Evolutionary conservation across 2,888 invertebrate species (phyloP).

Genomic region (Lordiphosa fenestrarum): DNA sequence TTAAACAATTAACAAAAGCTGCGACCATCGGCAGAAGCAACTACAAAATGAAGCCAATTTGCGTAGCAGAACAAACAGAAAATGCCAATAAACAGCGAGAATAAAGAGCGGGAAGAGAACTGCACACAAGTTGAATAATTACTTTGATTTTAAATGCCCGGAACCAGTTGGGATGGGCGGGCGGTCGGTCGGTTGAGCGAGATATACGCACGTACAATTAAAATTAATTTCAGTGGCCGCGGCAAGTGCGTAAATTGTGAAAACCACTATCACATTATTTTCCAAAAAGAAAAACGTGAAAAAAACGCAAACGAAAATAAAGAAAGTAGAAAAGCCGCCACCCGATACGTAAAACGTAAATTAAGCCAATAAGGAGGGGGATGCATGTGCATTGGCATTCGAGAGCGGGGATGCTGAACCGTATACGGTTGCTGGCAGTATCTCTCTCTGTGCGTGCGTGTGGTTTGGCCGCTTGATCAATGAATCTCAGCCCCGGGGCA

Average conservation of each 20-base stretch:
- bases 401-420: constrained; percentile 11
- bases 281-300: constrained; percentile 24
- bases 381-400: constrained; percentile 13
- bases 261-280: constrained; percentile 73
- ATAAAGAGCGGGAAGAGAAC: constrained; percentile 6
- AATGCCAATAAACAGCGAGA: constrained; percentile 33
- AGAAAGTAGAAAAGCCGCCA: constrained; percentile 22
- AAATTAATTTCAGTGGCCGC: constrained; percentile 64
- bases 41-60: constrained; percentile 63
- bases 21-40: constrained; percentile 43
- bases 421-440: constrained; percentile 12
- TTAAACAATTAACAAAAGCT: constrained; percentile 64
- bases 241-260: constrained; percentile 69
- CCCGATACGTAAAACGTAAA: constrained; percentile 62
- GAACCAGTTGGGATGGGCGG: constrained; percentile 18
- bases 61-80: constrained; percentile 28
- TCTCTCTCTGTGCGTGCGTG: constrained; percentile 8
- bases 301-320: constrained; percentile 25
- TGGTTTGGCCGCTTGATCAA: constrained; percentile 49
- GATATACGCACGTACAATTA: constrained; percentile 51
- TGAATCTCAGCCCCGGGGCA: constrained; percentile 33
- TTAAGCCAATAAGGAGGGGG: constrained; percentile 63
- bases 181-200: no score
- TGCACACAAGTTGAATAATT: constrained; percentile 63
- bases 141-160: constrained; percentile 66